A percentile compares a stretch with the other conserved stretches of the same genome.
These are phyloP conservation scores for Odontocolon sp. DNA, from an alignment of 2,888 invertebrate species.

Conservation along the genomic window DNA sequence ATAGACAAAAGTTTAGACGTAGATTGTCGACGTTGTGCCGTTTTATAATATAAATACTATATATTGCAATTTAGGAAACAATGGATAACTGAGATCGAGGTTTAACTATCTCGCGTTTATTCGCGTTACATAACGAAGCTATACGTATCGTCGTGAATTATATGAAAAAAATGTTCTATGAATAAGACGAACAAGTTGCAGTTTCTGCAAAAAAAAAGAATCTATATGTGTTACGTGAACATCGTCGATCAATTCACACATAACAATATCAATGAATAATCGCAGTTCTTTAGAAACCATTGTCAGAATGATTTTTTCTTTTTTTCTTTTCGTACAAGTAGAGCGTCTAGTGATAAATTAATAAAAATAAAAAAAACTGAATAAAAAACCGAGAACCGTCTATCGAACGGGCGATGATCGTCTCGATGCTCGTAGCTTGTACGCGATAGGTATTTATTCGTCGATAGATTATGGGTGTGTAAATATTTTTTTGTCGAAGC, in stretches of 20 bases:
- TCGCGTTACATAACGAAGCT: slow-evolving; percentile 31
- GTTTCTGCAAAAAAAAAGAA: background rate
- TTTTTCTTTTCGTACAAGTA: background rate
- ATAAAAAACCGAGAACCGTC: background rate
- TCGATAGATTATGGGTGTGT: slow-evolving; percentile 47
- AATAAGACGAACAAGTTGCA: too few species aligned
- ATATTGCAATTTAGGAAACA: slow-evolving; percentile 27
- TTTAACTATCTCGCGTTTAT: too few species aligned
- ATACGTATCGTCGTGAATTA: slow-evolving; percentile 8
- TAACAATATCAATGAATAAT: slow-evolving; percentile 5
- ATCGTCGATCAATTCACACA: slow-evolving; percentile 2
- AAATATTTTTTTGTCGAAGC: slow-evolving; percentile 40
- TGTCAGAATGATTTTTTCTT: slow-evolving; percentile 1
- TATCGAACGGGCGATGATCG: background rate
- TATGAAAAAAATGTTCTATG: background rate
- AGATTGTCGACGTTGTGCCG: slow-evolving; percentile 58
- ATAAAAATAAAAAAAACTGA: slow-evolving; percentile 2
- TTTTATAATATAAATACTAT: slow-evolving; percentile 60
- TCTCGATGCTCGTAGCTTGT: background rate
- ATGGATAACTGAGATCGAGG: slow-evolving; percentile 13
- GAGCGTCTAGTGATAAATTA: background rate
- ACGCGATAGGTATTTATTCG: slow-evolving; percentile 44
- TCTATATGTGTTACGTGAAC: background rate
- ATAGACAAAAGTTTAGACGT: slow-evolving; percentile 58
- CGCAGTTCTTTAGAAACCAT: background rate